Evolutionary conservation across 2,888 invertebrate genomes (phyloP).

Genomic region (Athetis lepigone): DNA sequence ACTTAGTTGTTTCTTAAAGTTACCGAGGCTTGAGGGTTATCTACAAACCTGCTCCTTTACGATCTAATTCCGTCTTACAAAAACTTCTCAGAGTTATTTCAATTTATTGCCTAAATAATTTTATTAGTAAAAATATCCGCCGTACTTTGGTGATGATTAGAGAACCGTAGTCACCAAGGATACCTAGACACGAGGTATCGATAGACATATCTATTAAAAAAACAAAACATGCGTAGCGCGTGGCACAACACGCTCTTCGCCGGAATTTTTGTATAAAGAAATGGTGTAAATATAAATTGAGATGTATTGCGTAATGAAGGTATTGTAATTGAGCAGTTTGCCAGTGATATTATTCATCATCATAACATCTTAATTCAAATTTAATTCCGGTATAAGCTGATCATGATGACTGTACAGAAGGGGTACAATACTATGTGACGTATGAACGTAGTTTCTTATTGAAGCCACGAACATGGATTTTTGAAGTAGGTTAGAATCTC

Average conservation of each 20-base stretch:
- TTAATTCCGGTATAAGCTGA: neutral
- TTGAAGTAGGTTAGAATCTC: neutral
- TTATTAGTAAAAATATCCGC: slow-evolving; percentile 4
- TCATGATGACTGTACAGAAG: slow-evolving; percentile 9
- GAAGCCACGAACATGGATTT: neutral
- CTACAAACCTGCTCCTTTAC: too few species aligned
- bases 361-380: neutral
- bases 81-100: slow-evolving; percentile 23
- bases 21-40: too few species aligned
- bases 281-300: neutral
- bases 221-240: too few species aligned
- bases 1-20: too few species aligned
- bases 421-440: neutral
- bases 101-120: too few species aligned
- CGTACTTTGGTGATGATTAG: slow-evolving; percentile 30
- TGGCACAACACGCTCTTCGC: too few species aligned
- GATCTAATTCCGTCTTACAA: slow-evolving; percentile 11
- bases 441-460: neutral
- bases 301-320: neutral
- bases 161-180: too few species aligned
- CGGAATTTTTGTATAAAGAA: neutral
- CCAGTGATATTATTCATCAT: neutral
- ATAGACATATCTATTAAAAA: too few species aligned
- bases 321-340: slow-evolving; percentile 8
- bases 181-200: too few species aligned